Conservation (phyloP, 2,888 invertebrate species). For the Tetragonula carbonaria region DNA sequence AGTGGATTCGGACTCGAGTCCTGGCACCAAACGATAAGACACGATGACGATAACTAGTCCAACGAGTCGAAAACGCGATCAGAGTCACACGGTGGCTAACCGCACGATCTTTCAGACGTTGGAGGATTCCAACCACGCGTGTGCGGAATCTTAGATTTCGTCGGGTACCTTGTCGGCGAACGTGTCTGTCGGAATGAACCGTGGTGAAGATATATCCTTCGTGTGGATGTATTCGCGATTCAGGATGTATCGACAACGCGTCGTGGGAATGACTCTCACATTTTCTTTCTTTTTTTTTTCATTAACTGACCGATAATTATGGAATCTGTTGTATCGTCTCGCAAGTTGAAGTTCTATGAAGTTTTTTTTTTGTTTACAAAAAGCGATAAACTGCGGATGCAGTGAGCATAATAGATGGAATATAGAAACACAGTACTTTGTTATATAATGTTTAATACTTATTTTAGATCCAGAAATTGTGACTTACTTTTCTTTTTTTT, state of each 20-base stretch:
- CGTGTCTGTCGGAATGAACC: background rate
- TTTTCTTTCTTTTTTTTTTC: background rate
- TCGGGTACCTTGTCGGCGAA: background rate
- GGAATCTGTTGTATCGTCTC: background rate
- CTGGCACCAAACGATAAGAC: background rate
- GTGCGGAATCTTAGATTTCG: slow-evolving; percentile 25
- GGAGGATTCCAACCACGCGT: background rate
- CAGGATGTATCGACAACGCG: background rate
- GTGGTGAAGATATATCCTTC: slow-evolving; percentile 8
- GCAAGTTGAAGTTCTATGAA: too few relatives aligned
- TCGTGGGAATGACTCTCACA: background rate
- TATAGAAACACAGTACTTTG: too few relatives aligned
- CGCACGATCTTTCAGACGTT: background rate
- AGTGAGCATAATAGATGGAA: too few relatives aligned
- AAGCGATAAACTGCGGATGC: too few relatives aligned
- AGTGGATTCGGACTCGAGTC: background rate
- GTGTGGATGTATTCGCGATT: too few relatives aligned
- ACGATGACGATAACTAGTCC: slow-evolving; percentile 10
- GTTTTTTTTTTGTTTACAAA: too few relatives aligned
- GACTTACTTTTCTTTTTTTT: too few relatives aligned
- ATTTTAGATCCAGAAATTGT: too few relatives aligned
- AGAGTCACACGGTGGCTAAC: background rate
- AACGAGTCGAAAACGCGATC: background rate
- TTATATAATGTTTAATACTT: too few relatives aligned
- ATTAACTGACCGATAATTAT: background rate